Conservation (phyloP, 2,797 vertebrate species). For the Helostoma temminkii region DNA sequence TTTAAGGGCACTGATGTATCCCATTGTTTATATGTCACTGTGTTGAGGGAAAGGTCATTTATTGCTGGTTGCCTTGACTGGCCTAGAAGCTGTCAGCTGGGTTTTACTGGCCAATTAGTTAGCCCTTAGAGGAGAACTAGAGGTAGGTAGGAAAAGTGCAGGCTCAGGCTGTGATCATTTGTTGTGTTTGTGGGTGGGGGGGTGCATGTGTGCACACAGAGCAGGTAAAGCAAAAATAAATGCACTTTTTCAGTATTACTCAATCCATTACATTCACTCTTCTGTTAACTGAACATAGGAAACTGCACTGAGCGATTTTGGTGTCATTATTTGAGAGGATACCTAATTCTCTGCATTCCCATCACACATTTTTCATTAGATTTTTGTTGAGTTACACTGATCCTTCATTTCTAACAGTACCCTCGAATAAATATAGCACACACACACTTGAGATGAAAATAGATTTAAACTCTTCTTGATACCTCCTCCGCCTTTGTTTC, state of each 20-base stretch:
- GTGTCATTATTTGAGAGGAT: slow-evolving; percentile 4
- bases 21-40: slow-evolving; percentile 68
- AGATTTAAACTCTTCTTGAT: slow-evolving; percentile 54
- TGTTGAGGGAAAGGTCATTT: slow-evolving; percentile 65
- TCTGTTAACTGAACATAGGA: slow-evolving; percentile 15
- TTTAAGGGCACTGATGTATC: slow-evolving; percentile 70
- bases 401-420: slow-evolving; percentile 28
- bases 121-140: slow-evolving; percentile 44
- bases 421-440: slow-evolving; percentile 59
- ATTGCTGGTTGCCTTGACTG: slow-evolving; percentile 53
- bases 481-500: slow-evolving; percentile 49
- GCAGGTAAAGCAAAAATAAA: slow-evolving; percentile 43
- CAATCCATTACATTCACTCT: slow-evolving; percentile 1
- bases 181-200: slow-evolving; percentile 27
- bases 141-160: slow-evolving; percentile 33
- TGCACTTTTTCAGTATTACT: slow-evolving; percentile 18
- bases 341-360: background rate
- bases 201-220: slow-evolving; percentile 11
- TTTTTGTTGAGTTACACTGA: slow-evolving; percentile 25
- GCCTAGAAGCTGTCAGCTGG: slow-evolving; percentile 64
- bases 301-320: background rate
- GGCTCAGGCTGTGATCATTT: slow-evolving; percentile 46
- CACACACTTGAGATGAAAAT: slow-evolving; percentile 49
- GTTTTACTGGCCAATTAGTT: slow-evolving; percentile 75
- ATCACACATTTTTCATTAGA: slow-evolving; percentile 13